phyloP scores from a whole-genome alignment of 2,888 invertebrate genomes.

The Xanthia icteritia region DNA sequence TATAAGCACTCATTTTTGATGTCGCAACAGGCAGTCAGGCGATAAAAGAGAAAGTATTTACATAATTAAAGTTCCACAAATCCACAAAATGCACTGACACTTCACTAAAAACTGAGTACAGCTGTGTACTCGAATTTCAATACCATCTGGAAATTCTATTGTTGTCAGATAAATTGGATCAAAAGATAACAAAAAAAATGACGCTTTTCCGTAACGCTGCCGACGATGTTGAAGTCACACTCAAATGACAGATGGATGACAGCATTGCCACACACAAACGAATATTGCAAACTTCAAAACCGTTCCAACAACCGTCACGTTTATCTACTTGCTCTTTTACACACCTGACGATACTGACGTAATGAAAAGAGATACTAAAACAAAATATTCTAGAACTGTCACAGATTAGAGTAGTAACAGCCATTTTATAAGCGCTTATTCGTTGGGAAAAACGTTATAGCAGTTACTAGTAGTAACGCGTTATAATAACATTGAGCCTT shows the following conservation, averaged over 20 bases:
- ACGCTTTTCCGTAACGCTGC: slow-evolving; percentile 55
- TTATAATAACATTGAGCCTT: background rate
- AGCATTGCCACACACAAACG: slow-evolving; percentile 11
- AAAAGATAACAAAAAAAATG: slow-evolving; percentile 61
- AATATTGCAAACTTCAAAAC: background rate
- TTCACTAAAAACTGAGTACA: slow-evolving; percentile 65
- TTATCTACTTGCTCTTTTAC: slow-evolving; percentile 28
- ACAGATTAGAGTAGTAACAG: slow-evolving; percentile 16
- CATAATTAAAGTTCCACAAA: slow-evolving; percentile 77
- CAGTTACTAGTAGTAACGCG: background rate
- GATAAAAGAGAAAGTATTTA: slow-evolving; percentile 81
- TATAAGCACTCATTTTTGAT: slow-evolving; percentile 82
- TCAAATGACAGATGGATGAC: slow-evolving; percentile 35
- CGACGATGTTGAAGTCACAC: slow-evolving; percentile 16
- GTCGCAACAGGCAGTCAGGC: slow-evolving; percentile 81
- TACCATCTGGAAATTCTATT: slow-evolving; percentile 74
- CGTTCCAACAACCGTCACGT: slow-evolving; percentile 18
- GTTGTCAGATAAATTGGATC: slow-evolving; percentile 60
- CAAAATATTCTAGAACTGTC: slow-evolving; percentile 25
- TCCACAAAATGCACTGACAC: slow-evolving; percentile 67
- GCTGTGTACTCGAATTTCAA: slow-evolving; percentile 59
- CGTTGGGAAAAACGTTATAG: background rate
- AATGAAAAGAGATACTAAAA: slow-evolving; percentile 23
- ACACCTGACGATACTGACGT: background rate
- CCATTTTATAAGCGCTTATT: background rate